Base-by-base conservation (phyloP, 1,140 invertebrate species). In the Hermetia illucens region DNA sequence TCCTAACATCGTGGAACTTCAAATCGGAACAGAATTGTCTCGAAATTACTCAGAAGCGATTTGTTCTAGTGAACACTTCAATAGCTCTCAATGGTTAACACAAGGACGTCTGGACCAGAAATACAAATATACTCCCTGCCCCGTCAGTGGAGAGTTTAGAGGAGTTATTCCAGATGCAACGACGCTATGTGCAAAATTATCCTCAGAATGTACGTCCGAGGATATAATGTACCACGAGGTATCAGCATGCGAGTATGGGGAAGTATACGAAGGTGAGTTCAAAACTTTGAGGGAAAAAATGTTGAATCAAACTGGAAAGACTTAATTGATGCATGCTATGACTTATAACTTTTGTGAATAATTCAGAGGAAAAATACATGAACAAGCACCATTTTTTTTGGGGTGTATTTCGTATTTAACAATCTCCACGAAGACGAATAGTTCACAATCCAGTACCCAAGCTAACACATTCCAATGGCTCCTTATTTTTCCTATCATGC, bases 161-260 rank as follows among this genome's bases (percentile, higher is more conserved):
- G 78, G 78, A 27, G 56, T 63, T 27, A 75, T 81, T 44, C 75
- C 77, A 19, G 75, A 79, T 48, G 56, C 70, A n/a, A 62, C 63
- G 12, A 70, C 71, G 37, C 63, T 78, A 44, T 82, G 78, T 54
- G 75, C 77, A n/a, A 77, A 77, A 55, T 60, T 82, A 21, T 74
- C 71, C 42, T 80, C 77, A 21, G 77, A 80, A 50, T 81, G 78
- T 53, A 66, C 69, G 43, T 71, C 73, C 21, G 70, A 72, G 12
- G 76, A 81, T 51, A 64, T 75, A 21, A 82, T 82, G 78, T 78
- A 77, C 44, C 80, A 76, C 50, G 75, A 72, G 48, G 76, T 80
- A 10, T 72, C 65, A 19, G 71, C 75, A 36, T 82, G 78, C 45
- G 54, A 66, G 49, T 61, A 63, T 38, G 48, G 66, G 20, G 72